phyloP scores from a whole-genome alignment of 1,140 invertebrate species.

The Brachionus rubens region DNA sequence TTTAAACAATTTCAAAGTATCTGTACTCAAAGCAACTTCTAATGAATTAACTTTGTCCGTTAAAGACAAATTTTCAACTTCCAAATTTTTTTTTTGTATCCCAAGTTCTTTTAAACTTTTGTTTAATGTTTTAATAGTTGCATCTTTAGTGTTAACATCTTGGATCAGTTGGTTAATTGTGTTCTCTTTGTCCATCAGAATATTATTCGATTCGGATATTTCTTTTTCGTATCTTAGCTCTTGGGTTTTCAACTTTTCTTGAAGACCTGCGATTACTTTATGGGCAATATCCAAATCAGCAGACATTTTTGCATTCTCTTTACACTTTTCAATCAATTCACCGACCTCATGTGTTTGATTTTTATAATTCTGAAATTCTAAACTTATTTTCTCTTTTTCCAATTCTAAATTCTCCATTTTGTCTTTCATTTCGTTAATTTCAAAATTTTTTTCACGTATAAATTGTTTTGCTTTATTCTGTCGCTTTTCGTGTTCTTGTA shows the following conservation, averaged over 20 bases:
- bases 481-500: background rate
- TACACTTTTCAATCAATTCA: background rate
- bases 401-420: conserved; percentile 7
- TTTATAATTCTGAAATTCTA: conserved; percentile 23
- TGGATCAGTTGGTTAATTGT: background rate
- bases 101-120: background rate
- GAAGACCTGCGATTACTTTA: background rate
- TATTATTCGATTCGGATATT: background rate
- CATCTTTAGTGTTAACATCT: background rate
- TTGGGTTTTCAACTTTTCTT: background rate
- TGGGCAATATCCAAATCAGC: background rate
- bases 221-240: background rate
- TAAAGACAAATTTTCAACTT: background rate
- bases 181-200: background rate
- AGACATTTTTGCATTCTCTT: conserved; percentile 7
- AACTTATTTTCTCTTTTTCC: conserved; percentile 3
- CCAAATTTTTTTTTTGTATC: background rate
- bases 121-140: background rate
- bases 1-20: conserved; percentile 2
- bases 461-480: background rate
- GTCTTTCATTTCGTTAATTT: background rate
- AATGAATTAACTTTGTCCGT: background rate
- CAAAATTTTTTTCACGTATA: conserved; percentile 10
- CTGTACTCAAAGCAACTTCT: background rate
- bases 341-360: conserved; percentile 2